Conservation (phyloP, 2,113 vertebrate genomes). For the Chaetops frenatus region DNA sequence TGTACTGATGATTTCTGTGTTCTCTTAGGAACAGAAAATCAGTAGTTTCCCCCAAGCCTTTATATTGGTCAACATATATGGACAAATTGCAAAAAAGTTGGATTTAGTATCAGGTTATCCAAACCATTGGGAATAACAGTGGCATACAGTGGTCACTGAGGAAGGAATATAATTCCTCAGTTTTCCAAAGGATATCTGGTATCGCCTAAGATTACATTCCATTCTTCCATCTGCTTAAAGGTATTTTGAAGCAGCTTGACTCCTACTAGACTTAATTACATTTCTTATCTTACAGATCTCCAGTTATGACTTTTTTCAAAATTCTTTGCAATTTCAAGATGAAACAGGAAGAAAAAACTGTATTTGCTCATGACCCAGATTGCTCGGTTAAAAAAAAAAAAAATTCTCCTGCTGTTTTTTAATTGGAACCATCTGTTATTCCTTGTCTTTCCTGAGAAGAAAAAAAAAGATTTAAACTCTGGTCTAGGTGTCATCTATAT, state of each 20-base stretch:
- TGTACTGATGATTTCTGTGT: background rate
- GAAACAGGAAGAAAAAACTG: background rate
- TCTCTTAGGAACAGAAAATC: background rate
- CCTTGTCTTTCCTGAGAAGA: background rate
- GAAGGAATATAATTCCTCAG: background rate
- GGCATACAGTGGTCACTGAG: background rate
- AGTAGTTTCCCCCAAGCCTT: background rate
- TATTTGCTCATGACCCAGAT: slow-evolving; percentile 4
- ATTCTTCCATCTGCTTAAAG: background rate
- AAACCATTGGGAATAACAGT: background rate
- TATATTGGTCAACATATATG: background rate
- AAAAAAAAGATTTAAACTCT: background rate
- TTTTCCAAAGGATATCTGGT: background rate
- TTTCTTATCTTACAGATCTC: background rate
- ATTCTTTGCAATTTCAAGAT: background rate
- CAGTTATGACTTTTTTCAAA: background rate
- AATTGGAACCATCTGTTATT: slow-evolving; percentile 63
- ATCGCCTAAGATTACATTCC: background rate
- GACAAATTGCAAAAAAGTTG: background rate
- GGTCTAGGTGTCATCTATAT: background rate
- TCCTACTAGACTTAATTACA: background rate
- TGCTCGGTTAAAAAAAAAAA: background rate
- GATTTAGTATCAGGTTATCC: background rate
- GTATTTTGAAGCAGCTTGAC: background rate
- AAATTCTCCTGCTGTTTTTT: slow-evolving; percentile 27